Base-by-base conservation (phyloP, 2,797 vertebrate species). In the Perdix hodgsoniae region DNA sequence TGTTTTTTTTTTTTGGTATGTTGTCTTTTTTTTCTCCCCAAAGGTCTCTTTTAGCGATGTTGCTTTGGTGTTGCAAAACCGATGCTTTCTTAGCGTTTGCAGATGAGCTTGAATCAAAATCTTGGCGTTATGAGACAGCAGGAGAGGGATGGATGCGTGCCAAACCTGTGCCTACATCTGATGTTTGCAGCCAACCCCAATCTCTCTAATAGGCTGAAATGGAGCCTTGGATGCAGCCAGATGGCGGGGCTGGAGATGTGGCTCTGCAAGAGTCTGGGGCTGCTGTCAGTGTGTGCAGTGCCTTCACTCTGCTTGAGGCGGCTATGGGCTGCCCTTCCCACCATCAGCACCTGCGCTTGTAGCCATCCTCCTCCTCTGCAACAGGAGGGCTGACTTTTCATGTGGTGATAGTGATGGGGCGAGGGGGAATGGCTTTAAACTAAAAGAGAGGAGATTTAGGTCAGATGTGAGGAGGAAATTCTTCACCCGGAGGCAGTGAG, bases 121-220 rank as follows among this genome's bases (percentile, higher is more conserved):
- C 72, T 83, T 87, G 86, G 90, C 23, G 7, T 80, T 50, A 17
- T 69, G 90, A 90, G 73, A 77, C 91, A 65, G 89, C 73, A 67
- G 79, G 70, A 72, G 37, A 45, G 66, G 61, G 67, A 40, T 91
- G 94, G 95, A 60, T 5, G 3, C 4, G 16, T 39, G 93, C 94
- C 94, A 94, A 83, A 83, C 54, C 90, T 70, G 37, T 90, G 93
- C 90, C 94, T 90, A 83, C 91, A 78, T 79, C 74, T 91, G 95
- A 94, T 90, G 90, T 88, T 77, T 85, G 93, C 78, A 90, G 93
- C 86, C 91, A 94, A 81, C 71, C 72, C 81, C 64, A 13, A 69
- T 89, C 86, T 67, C 69, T 8, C 52, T 45, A 66, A 90, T 37
- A 49, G 83, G 52, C 81, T 84, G 91, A 57, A 67, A 22, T 5